These are phyloP conservation scores for Mythimna pallens DNA, from an alignment of 2,888 invertebrate genomes.

Conservation along the genomic window DNA sequence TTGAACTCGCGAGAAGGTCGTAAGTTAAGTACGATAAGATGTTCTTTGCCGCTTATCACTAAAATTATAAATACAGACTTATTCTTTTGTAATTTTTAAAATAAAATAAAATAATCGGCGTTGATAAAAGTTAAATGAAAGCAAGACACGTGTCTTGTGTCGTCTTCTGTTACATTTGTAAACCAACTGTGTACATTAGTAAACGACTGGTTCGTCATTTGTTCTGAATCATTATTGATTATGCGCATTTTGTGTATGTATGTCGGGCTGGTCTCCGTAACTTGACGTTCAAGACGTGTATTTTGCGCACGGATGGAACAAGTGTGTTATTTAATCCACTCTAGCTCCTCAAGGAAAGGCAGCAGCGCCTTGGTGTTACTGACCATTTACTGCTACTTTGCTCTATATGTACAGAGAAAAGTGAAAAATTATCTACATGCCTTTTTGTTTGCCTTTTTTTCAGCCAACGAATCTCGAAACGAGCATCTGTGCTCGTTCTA, in stretches of 20 bases:
- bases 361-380: too few species aligned
- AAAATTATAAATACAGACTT: neutral
- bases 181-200: too few species aligned
- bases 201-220: constrained; percentile 6
- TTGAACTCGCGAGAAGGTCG: neutral
- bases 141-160: neutral
- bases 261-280: too few species aligned
- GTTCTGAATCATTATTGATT: constrained; percentile 20
- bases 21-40: neutral
- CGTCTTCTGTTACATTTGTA: neutral
- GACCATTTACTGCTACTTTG: too few species aligned
- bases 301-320: too few species aligned
- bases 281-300: too few species aligned
- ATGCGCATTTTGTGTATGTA: too few species aligned
- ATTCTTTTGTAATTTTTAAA: neutral
- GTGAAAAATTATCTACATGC: neutral
- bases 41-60: neutral
- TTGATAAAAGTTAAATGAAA: too few species aligned
- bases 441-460: constrained; percentile 65
- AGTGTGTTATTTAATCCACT: too few species aligned
- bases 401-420: too few species aligned
- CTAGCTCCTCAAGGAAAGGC: too few species aligned
- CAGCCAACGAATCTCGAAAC: constrained; percentile 94
- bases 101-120: too few species aligned
- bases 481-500: constrained; percentile 95